These are phyloP conservation scores for Aphidius colemani DNA, from an alignment of 2,888 invertebrate species.

Conservation along the genomic window DNA sequence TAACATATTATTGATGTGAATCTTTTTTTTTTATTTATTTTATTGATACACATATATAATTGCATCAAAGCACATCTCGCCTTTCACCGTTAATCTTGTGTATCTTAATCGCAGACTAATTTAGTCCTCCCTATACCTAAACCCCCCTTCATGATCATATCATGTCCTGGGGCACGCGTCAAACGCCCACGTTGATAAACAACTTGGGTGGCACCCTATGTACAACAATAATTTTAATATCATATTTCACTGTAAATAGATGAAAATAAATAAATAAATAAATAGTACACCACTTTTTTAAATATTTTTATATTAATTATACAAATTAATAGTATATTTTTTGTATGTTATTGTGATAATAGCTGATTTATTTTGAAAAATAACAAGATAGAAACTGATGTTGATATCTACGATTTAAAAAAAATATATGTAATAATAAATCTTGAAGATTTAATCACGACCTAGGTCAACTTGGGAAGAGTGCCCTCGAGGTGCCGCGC, in stretches of 20 bases:
- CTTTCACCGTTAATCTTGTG: constrained; percentile 24
- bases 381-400: neutral
- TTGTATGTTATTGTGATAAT: neutral
- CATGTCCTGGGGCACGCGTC: constrained; percentile 25
- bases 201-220: constrained; percentile 25
- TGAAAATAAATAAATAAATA: neutral
- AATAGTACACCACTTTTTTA: neutral
- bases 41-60: neutral
- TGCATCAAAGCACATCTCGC: constrained; percentile 18
- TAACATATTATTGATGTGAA: too few relatives aligned
- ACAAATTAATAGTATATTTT: neutral
- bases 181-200: constrained; percentile 25
- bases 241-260: neutral
- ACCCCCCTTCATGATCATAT: neutral
- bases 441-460: constrained; percentile 36
- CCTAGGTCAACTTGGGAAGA: constrained; percentile 51
- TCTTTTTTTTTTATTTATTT: neutral
- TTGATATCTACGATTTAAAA: neutral
- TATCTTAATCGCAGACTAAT: constrained; percentile 27
- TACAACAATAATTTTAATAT: neutral
- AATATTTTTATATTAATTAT: too few relatives aligned
- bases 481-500: constrained; percentile 51
- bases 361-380: neutral
- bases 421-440: neutral
- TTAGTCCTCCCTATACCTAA: constrained; percentile 16